phyloP scores from a whole-genome alignment of 1,140 invertebrate species.

The Cotesia chilonis region DNA sequence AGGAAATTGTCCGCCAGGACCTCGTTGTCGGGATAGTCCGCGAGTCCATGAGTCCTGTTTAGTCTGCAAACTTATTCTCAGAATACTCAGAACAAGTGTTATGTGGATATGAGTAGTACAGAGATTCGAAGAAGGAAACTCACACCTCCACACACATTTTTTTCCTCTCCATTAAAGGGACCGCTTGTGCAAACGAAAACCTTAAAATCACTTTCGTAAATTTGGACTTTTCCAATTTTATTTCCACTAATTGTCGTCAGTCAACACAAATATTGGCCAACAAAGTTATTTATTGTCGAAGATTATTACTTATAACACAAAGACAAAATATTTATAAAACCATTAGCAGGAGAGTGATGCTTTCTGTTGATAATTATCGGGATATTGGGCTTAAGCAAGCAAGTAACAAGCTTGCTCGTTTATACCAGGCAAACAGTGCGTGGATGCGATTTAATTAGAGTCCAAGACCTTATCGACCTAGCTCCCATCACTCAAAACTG shows the following conservation, averaged over 20 bases:
- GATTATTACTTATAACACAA: neutral
- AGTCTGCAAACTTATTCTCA: constrained; percentile 59
- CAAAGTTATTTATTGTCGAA: too few relatives aligned
- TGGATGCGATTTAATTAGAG: constrained; percentile 45
- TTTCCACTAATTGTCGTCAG: too few relatives aligned
- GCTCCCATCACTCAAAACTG: constrained; percentile 38
- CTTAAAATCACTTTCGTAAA: neutral
- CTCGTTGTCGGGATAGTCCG: constrained; percentile 51
- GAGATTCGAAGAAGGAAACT: constrained; percentile 55
- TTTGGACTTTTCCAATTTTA: neutral
- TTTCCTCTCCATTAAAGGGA: constrained; percentile 30
- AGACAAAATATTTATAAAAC: constrained; percentile 10
- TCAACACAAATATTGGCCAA: too few relatives aligned
- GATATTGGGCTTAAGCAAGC: constrained; percentile 32
- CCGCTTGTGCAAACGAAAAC: constrained; percentile 27
- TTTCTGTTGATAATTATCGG: constrained; percentile 28
- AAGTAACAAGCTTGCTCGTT: constrained; percentile 23
- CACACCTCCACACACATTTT: constrained; percentile 43
- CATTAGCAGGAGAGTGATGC: constrained; percentile 21
- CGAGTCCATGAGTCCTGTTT: constrained; percentile 53
- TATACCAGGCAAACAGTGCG: constrained; percentile 43
- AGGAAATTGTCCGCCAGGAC: constrained; percentile 60
- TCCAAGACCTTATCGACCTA: constrained; percentile 41
- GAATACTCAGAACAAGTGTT: constrained; percentile 20
- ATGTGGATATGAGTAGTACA: constrained; percentile 10